Percentiles rank a stretch among this genome's conserved stretches.
Conservation (phyloP, 2,888 invertebrate species). For the Helobdella robusta region DNA sequence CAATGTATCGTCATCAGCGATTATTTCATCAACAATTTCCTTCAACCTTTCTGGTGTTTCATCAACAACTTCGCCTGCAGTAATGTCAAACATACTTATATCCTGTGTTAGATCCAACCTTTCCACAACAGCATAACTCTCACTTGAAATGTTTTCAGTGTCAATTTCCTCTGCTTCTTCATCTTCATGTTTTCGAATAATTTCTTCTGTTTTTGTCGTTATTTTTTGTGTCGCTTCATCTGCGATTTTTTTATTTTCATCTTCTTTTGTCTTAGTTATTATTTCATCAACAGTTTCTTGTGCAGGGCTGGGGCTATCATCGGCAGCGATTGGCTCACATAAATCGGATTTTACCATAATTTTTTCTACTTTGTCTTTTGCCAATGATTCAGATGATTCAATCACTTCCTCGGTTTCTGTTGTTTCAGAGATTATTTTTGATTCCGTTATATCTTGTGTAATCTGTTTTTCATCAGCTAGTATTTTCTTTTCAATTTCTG, state of each 20-base stretch:
- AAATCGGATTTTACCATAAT: not conserved
- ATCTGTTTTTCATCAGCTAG: not conserved
- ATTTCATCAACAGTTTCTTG: not conserved
- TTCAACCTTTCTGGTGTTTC: no score
- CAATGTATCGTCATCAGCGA: no score
- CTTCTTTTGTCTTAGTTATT: not conserved
- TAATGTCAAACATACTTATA: no score
- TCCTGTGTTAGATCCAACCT: no score
- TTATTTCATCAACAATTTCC: no score
- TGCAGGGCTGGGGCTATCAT: no score
- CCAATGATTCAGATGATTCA: no score
- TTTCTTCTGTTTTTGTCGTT: not conserved
- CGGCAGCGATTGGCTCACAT: not conserved
- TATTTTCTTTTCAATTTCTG: constrained; percentile 3
- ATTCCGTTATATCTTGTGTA: not conserved
- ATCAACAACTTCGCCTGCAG: no score
- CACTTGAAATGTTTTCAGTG: no score
- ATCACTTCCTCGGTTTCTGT: not conserved
- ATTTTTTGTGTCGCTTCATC: not conserved
- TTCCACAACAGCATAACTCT: no score
- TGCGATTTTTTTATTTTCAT: not conserved
- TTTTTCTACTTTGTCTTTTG: not conserved
- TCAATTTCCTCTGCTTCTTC: no score
- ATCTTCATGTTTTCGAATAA: no score
- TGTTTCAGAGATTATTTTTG: not conserved